These are phyloP conservation scores for Macrotis lagotis DNA, from an alignment of 2,113 vertebrate genomes.

Conservation along the genomic window DNA sequence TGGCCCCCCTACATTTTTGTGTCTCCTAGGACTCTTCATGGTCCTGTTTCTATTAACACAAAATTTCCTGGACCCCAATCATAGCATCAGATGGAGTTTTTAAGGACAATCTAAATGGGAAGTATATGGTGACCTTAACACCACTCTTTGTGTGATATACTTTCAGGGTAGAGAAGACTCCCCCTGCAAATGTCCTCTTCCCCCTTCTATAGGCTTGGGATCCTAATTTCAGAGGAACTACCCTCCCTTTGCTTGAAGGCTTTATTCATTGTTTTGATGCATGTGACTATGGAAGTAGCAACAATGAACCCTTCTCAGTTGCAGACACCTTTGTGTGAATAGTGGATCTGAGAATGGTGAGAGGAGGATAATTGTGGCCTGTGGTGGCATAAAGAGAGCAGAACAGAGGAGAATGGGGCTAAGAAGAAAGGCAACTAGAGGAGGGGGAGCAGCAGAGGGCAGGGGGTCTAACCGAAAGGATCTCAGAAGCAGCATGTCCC, in stretches of 20 bases:
- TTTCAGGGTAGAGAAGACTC: neutral
- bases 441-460: neutral
- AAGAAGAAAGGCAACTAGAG: neutral
- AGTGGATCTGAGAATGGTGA: neutral
- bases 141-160: neutral
- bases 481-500: neutral
- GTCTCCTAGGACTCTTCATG: neutral
- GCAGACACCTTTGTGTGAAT: neutral
- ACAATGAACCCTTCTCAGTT: neutral
- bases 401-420: neutral
- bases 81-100: neutral
- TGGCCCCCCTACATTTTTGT: neutral
- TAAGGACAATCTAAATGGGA: neutral
- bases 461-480: neutral
- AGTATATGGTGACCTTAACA: neutral
- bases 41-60: neutral
- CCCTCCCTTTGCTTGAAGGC: neutral
- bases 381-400: neutral
- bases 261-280: neutral
- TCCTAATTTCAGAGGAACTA: neutral
- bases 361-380: neutral
- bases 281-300: neutral
- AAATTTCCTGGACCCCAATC: neutral
- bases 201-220: neutral
- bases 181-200: neutral